These are phyloP conservation scores for Drosophila tanythrix DNA, from an alignment of 2,888 invertebrate genomes.

Conservation along the genomic window DNA sequence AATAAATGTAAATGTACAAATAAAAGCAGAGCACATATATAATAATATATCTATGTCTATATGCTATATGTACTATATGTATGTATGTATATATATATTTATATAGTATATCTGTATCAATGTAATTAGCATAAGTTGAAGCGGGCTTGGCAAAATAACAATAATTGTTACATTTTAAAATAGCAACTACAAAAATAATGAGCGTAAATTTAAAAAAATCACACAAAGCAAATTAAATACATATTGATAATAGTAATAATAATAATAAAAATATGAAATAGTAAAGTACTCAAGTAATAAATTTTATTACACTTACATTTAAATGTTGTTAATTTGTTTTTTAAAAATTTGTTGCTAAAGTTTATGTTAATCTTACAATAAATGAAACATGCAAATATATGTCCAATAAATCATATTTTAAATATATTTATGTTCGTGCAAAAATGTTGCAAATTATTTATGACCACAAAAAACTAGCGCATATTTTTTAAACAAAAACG, in stretches of 20 bases:
- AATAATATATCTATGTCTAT: neutral
- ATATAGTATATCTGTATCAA: slow-evolving; percentile 3
- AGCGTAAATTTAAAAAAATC: slow-evolving; percentile 26
- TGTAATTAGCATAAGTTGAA: slow-evolving; percentile 57
- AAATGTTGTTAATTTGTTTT: slow-evolving; percentile 76
- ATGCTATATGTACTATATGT: slow-evolving; percentile 17
- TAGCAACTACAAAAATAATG: slow-evolving; percentile 23
- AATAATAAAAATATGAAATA: slow-evolving; percentile 43
- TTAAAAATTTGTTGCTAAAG: slow-evolving; percentile 73
- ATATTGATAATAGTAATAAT: slow-evolving; percentile 14
- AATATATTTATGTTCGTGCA: slow-evolving; percentile 44
- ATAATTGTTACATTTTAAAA: slow-evolving; percentile 44
- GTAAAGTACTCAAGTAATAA: slow-evolving; percentile 76
- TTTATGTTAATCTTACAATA: slow-evolving; percentile 66
- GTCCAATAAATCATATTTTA: slow-evolving; percentile 43
- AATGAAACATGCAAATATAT: slow-evolving; percentile 32
- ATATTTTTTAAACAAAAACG: slow-evolving; percentile 16
- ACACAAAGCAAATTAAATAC: slow-evolving; percentile 41
- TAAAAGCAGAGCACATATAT: slow-evolving; percentile 38
- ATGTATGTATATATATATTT: slow-evolving; percentile 18
- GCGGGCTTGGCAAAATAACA: slow-evolving; percentile 77
- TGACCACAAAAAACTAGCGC: slow-evolving; percentile 15
- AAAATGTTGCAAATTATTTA: slow-evolving; percentile 32
- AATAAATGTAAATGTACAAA: slow-evolving; percentile 65
- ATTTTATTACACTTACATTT: slow-evolving; percentile 62